phyloP scores from a whole-genome alignment of 2,797 vertebrate genomes.

The Tolypeutes matacus region DNA sequence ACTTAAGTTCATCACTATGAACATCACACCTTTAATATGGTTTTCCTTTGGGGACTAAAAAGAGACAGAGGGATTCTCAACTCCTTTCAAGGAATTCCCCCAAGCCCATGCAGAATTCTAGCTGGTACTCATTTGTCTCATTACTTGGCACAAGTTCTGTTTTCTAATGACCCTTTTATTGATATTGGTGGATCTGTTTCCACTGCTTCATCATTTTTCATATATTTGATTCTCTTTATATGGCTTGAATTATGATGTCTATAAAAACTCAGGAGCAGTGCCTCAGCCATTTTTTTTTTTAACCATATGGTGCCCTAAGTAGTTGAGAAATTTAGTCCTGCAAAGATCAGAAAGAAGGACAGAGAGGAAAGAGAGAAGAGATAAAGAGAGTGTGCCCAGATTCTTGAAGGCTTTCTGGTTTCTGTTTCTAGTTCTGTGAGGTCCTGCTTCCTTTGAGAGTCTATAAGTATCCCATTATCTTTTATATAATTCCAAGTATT shows the following conservation, averaged over 20 bases:
- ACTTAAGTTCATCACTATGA: not conserved
- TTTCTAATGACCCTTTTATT: not conserved
- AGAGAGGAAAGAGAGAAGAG: not conserved
- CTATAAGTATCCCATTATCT: constrained; percentile 46
- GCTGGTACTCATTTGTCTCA: not conserved
- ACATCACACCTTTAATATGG: not conserved
- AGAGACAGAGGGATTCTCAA: not conserved
- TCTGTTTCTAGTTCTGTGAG: not conserved
- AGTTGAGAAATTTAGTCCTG: not conserved
- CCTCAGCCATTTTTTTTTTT: not conserved
- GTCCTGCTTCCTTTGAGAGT: not conserved
- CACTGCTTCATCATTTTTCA: not conserved
- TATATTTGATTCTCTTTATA: constrained; percentile 28
- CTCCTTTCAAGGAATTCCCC: not conserved
- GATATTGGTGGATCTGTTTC: not conserved
- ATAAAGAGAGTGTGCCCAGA: not conserved
- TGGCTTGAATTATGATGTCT: constrained; percentile 25
- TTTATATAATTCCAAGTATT: constrained; percentile 29
- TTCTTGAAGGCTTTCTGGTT: constrained; percentile 20
- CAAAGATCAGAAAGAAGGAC: constrained; percentile 22
- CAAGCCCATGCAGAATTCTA: not conserved
- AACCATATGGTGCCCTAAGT: not conserved
- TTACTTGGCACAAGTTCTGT: not conserved
- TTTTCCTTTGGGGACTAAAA: not conserved
- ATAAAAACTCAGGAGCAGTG: not conserved